Conservation (phyloP, 2,888 invertebrate genomes). For the Platycheirus albimanus region DNA sequence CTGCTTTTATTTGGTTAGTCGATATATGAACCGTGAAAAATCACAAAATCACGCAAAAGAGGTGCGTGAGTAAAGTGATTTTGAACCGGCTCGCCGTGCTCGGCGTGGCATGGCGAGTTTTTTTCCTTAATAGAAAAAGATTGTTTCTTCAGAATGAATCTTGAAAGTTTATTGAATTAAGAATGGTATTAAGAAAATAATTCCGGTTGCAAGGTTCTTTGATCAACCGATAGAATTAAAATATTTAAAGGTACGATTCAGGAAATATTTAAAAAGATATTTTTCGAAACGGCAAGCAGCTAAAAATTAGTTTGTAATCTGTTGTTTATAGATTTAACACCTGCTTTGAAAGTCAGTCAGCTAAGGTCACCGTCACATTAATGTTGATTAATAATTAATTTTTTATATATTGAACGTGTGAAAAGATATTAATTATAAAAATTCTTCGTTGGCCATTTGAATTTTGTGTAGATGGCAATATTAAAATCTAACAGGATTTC, state of each 20-base stretch:
- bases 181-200: conserved; percentile 36
- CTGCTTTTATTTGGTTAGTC: conserved; percentile 49
- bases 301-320: conserved; percentile 31
- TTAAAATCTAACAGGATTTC: no score
- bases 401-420: conserved; percentile 13
- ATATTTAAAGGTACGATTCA: no score
- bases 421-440: no score
- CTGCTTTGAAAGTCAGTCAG: conserved; percentile 30
- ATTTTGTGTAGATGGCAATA: no score
- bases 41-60: conserved; percentile 46
- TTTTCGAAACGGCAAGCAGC: conserved; percentile 39
- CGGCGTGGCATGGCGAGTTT: no score
- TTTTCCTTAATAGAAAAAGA: conserved; percentile 12
- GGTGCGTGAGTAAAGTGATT: conserved; percentile 9
- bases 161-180: conserved; percentile 58
- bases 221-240: conserved; percentile 39
- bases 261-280: neutral
- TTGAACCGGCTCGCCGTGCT: no score
- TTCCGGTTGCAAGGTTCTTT: conserved; percentile 33
- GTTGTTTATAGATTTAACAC: conserved; percentile 53
- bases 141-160: neutral
- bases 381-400: conserved; percentile 5
- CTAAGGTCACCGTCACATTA: conserved; percentile 7
- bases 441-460: no score
- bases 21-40: conserved; percentile 44